Base-by-base conservation (phyloP, 2,888 invertebrate genomes). In the Agelastica alni region DNA sequence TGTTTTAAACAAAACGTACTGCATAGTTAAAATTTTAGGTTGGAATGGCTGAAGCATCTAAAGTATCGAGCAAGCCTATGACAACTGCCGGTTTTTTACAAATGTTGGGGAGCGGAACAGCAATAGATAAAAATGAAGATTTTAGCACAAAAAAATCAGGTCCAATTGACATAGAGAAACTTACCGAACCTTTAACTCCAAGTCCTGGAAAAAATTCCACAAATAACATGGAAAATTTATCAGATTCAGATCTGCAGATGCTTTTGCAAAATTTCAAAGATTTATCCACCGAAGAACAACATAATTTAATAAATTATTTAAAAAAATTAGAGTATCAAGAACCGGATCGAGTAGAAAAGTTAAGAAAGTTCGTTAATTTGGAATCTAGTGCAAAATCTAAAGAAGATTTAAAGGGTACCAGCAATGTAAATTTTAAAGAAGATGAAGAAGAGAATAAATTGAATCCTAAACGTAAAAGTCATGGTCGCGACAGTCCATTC, bases 201-300 rank as follows among this genome's bases (percentile, higher is more conserved):
- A 64, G 59, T 14, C 62, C 63, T 1, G 59, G 56, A 18, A 59
- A 58, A 46, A 61, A 54, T 14, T 48, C 62, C 9, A 60, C 65
- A 5, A 66, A 47, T 41, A 64, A 63, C 48, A 86, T 90, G 83
- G 90, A 90, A 63, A 86, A 85, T 7, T 77, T 93, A 5, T 89
- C 90, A 0, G 91, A 93, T 71, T 85, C 87, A 0, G 92, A 93
- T 67, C 74, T 93, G 39, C 89, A 91, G 70, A 87, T 89, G 0
- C 75, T 92, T 1, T 72, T 93, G 51, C 89, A 90, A 72, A 92
- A 91, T 70, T 89, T 88, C 64, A 90, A 89, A 71, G 89, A 91
- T 66, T 75, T 93, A 9, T 87, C 87, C 0, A 84, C 85, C 0
- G 89, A 91, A 59, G 92, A 93, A 71, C 92, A 93, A 68, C 88